Evolutionary conservation across 2,888 invertebrate genomes (phyloP), one percentile per base, ranked within the genome.

Genomic region (Zonitis immaculata): DNA sequence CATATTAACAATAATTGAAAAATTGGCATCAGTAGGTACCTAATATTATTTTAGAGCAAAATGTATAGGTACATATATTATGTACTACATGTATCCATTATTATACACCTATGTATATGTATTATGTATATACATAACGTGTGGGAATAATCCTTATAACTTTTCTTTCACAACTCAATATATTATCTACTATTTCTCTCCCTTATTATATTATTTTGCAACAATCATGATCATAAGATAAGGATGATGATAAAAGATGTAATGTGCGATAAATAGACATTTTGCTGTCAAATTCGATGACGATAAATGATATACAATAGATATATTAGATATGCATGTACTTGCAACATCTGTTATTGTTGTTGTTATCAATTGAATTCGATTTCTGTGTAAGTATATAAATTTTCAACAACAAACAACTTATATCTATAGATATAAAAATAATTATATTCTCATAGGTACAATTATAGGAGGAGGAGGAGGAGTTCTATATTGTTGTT

Each of bases 271-370:
- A 39, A 39, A 39, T 39, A 20, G 39, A 39, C 18, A 39, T 39
- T 39, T 39, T 9, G 39, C 39, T 39, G 39, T 39, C 39, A 18
- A 39, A 39, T 20, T 39, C 39, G 39, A 39, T 39, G 39, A 39
- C 11, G 39, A 39, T 39, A 39, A 39, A 39, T 39, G 39, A 18
- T 39, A n/a, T n/a, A n/a, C n/a, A n/a, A n/a, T n/a, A n/a, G n/a
- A n/a, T n/a, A n/a, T n/a, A n/a, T n/a, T n/a, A n/a, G n/a, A n/a
- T n/a, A n/a, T n/a, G n/a, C 18, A 39, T 18, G 20, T 39, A 39
- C 39, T 18, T 39, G 39, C 39, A 39, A 39, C 20, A 20, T 39
- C n/a, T n/a, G n/a, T n/a, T n/a, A n/a, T n/a, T n/a, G n/a, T n/a
- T n/a, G n/a, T n/a, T n/a, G n/a, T n/a, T n/a, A n/a, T n/a, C n/a